Evolutionary conservation across 2,888 invertebrate genomes (phyloP), one percentile per base, ranked within the genome.

Genomic region (Heterodera filipjevi): DNA sequence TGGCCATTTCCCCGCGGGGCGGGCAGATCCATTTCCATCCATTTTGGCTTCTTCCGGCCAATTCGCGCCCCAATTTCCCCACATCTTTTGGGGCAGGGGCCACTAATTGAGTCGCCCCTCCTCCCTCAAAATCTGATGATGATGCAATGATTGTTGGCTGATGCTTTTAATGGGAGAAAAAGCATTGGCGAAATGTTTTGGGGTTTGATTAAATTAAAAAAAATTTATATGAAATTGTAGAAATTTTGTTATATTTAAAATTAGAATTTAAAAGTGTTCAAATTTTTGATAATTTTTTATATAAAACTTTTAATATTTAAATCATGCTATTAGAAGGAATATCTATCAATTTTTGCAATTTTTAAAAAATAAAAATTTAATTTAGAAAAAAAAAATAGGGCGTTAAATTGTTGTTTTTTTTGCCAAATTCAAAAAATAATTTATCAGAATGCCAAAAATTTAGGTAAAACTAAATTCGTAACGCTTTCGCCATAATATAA

Each of bases 31-130:
- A 35, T 35, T 68, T 35, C 68, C 33, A 35, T 35, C 33, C 68
- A 68, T 68, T 35, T 35, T 32, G 68, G 68, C 68, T 68, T 35
- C 68, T 32, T 32, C 68, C 68, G 33, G 33, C 68, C 68, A 68
- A 68, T 68, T 68, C 68, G 68, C 68, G 68, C 68, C 39, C 68
- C 68, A 68, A 68, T 68, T 66, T 68, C 68, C 68, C 68, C 68
- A 68, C 32, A 59, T 59, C 27, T 27, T 32, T 32, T 16, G n/a
- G 8, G 49, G 49, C 16, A 14, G 49, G 68, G 33, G 33, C 68
- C 33, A 32, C 68, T 68, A 68, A 68, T 68, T 68, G 68, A 68
- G 68, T 68, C 68, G 30, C 22, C 35, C 19, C 68, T 35, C 32
- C n/a, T n/a, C n/a, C n/a, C n/a, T n/a, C n/a, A n/a, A n/a, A n/a